Base-by-base conservation (phyloP, 1,140 invertebrate genomes). In the Eulimnadia texana region DNA sequence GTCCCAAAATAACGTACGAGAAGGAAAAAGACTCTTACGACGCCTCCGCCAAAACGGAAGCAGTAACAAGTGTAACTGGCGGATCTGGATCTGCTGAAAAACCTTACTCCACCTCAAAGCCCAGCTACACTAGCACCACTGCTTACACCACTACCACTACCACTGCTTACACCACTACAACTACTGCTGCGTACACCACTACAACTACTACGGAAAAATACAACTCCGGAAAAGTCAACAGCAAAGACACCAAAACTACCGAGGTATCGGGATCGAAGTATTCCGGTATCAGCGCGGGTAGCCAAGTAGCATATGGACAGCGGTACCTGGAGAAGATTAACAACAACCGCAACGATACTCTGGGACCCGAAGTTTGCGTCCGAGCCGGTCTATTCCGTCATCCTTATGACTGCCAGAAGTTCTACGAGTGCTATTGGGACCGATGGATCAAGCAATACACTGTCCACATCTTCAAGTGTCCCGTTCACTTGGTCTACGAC, bases 361-460 rank as follows among this genome's bases (percentile, higher is more conserved):
- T 84, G 1, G 70, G 22, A 75, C 76, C 76, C 1, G 68, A 74
- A 69, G 80, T 85, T 25, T 90, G 87, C 68, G 81, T 85, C 63
- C 76, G 86, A 67, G 79, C 85, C 3, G 88, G 88, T 67, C 76
- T 90, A 0, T 90, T 90, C 75, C 77, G 86, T 68, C 86, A 90
- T 70, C 88, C 88, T 0, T 82, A 82, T 58, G 79, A 84, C 62
- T 90, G 88, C 68, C 86, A 88, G 67, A 88, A 89, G 68, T 90
- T 90, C 74, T 90, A 89, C 67, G 81, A 85, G 29, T 90, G 88
- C 69, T 80, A 84, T 68, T 90, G 84, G 84, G 87, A 90, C 68
- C 79, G 82, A 63, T 84, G 81, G 72, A 84, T 88, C 64, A 82
- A 87, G 63, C 80, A 79, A 64, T 90, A 82, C 70, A 87, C 85